phyloP scores from a whole-genome alignment of 2,888 invertebrate genomes.

The Pheosia tremula region DNA sequence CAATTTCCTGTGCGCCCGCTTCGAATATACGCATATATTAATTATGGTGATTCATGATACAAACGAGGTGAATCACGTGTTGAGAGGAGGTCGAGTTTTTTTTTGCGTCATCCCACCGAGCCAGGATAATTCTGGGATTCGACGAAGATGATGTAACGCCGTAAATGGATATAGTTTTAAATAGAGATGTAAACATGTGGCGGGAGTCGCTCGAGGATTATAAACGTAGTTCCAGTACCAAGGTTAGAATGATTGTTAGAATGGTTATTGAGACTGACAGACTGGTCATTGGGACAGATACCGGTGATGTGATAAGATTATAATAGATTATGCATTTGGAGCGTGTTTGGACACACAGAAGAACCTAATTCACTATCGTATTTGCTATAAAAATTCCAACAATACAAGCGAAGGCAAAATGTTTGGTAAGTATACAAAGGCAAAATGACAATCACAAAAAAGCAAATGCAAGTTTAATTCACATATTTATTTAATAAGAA shows the following conservation, averaged over 20 bases:
- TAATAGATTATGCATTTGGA: not conserved
- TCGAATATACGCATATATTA: slow-evolving; percentile 34
- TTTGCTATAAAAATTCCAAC: too few relatives aligned
- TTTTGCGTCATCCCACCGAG: slow-evolving; percentile 28
- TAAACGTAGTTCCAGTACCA: slow-evolving; percentile 25
- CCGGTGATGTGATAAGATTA: slow-evolving; percentile 32
- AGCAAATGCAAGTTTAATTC: not conserved
- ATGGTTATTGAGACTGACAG: slow-evolving; percentile 35
- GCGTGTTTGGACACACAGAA: too few relatives aligned
- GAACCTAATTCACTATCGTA: too few relatives aligned
- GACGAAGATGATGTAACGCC: slow-evolving; percentile 51
- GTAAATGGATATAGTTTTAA: slow-evolving; percentile 36
- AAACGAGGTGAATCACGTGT: slow-evolving; percentile 55
- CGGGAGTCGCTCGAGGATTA: slow-evolving; percentile 12
- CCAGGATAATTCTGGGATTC: slow-evolving; percentile 41
- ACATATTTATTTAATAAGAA: not conserved
- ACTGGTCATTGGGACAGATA: slow-evolving; percentile 37
- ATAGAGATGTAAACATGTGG: slow-evolving; percentile 8
- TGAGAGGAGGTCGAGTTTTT: slow-evolving; percentile 37
- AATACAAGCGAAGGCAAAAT: too few relatives aligned
- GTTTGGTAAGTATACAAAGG: too few relatives aligned
- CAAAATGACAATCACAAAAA: not conserved
- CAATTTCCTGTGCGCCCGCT: not conserved
- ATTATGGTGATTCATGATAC: slow-evolving; percentile 55
- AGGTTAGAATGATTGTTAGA: slow-evolving; percentile 28